Conservation (phyloP, 2,113 vertebrate species). For the Lepus europaeus region DNA sequence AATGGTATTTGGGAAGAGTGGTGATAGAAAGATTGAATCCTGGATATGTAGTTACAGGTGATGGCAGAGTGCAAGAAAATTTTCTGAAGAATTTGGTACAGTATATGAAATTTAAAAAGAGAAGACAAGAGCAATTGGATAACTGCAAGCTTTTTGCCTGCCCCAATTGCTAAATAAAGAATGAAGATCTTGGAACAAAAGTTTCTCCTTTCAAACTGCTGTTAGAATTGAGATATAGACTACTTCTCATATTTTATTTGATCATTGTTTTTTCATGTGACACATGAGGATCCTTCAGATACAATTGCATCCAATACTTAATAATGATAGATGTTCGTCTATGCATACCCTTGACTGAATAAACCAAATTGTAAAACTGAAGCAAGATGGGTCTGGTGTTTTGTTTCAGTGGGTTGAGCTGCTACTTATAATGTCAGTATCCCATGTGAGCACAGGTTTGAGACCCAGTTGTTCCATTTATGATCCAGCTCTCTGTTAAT, state of each 20-base stretch:
- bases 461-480: too few relatives aligned
- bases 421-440: too few relatives aligned
- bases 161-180: background rate
- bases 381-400: too few relatives aligned
- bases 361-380: constrained; percentile 18
- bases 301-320: background rate
- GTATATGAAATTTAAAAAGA: background rate
- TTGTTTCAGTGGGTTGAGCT: too few relatives aligned
- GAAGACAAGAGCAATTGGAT: background rate
- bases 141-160: background rate
- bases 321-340: background rate
- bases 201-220: background rate
- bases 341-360: background rate
- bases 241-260: background rate
- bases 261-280: constrained; percentile 34
- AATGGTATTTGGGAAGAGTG: background rate
- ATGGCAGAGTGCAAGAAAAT: background rate
- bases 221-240: background rate
- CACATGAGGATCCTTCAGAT: background rate
- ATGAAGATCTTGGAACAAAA: background rate
- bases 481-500: too few relatives aligned
- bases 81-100: background rate
- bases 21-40: background rate
- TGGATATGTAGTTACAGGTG: background rate
- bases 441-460: too few relatives aligned